phyloP scores from a whole-genome alignment of 2,113 vertebrate genomes.

The Poeciliopsis occidentalis region DNA sequence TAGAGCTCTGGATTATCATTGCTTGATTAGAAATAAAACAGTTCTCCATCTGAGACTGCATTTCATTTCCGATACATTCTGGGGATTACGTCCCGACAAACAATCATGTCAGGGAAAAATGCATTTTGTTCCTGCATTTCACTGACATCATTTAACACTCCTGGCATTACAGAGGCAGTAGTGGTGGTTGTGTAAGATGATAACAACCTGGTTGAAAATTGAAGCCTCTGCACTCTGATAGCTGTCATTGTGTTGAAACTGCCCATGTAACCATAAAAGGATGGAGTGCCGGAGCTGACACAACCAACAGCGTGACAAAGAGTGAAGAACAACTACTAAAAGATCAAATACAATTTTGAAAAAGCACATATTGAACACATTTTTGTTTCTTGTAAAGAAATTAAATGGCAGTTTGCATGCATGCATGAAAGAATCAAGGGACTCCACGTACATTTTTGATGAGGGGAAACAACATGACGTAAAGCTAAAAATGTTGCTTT shows the following conservation, averaged over 20 bases:
- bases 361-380: too few relatives aligned
- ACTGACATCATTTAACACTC: conserved; percentile 29
- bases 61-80: conserved; percentile 34
- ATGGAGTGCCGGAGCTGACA: neutral
- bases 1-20: conserved; percentile 20
- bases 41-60: conserved; percentile 11
- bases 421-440: too few relatives aligned
- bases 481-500: too few relatives aligned
- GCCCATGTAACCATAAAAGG: conserved; percentile 1
- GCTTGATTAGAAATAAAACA: conserved; percentile 2
- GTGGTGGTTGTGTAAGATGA: conserved; percentile 35
- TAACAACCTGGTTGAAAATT: conserved; percentile 21
- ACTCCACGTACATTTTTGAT: too few relatives aligned
- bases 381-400: neutral
- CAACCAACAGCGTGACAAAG: neutral
- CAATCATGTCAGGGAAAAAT: conserved; percentile 23
- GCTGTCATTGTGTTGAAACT: conserved; percentile 10
- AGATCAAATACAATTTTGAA: neutral
- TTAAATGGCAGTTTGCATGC: too few relatives aligned
- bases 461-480: too few relatives aligned
- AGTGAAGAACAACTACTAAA: too few relatives aligned
- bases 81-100: conserved; percentile 37
- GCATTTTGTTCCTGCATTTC: conserved; percentile 23
- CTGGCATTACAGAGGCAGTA: conserved; percentile 23
- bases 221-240: conserved; percentile 19